Conservation (phyloP, 1,140 invertebrate species). For the Lepidurus packardi region DNA sequence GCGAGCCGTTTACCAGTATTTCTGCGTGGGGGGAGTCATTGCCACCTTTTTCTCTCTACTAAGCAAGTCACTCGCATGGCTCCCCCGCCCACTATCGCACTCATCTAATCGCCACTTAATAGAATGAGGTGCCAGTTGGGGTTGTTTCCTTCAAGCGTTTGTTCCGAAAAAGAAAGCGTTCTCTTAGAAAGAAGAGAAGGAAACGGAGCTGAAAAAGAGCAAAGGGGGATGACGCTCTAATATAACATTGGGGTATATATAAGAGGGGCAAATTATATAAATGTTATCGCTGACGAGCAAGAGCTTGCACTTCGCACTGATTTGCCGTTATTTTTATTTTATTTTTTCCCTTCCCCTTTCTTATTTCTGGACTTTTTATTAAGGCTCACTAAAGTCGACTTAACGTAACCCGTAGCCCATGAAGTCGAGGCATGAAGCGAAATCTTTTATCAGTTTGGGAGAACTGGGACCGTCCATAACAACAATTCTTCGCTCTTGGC, state of each 20-base stretch:
- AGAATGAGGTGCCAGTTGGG: conserved; percentile 6
- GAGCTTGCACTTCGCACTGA: conserved; percentile 7
- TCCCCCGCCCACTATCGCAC: background rate
- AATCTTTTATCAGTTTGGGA: conserved; percentile 12
- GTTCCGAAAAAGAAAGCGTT: background rate
- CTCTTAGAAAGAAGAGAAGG: too few relatives aligned
- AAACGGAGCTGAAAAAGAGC: too few relatives aligned
- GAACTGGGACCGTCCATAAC: background rate
- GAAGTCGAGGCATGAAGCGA: background rate
- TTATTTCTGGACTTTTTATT: background rate
- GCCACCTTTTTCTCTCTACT: background rate
- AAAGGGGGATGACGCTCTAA: too few relatives aligned
- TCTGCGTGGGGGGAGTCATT: background rate
- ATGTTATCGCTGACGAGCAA: conserved; percentile 19
- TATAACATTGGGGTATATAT: too few relatives aligned
- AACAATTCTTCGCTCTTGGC: background rate
- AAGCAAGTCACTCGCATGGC: background rate
- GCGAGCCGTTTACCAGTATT: background rate
- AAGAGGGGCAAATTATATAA: conserved; percentile 3
- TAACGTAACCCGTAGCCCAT: background rate
- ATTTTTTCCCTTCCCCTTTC: background rate
- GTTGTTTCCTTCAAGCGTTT: background rate
- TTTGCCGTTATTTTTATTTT: background rate
- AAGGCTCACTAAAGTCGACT: background rate
- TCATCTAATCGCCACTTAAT: conserved; percentile 19